phyloP scores from a whole-genome alignment of 2,113 vertebrate species.

The Psephotus haematonotus region DNA sequence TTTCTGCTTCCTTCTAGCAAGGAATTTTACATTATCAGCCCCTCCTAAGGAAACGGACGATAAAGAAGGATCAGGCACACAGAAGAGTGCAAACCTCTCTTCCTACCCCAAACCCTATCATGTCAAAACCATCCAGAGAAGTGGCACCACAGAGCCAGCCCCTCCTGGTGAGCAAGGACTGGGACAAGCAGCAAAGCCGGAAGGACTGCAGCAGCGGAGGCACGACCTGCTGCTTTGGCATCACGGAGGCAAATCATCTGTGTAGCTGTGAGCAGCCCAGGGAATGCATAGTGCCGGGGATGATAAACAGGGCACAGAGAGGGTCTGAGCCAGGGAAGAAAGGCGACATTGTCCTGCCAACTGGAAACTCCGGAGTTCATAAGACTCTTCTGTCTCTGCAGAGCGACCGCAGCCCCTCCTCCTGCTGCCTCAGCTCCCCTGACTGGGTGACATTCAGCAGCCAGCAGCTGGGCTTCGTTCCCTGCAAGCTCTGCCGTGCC shows the following conservation, averaged over 20 bases:
- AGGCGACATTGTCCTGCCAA: conserved; percentile 58
- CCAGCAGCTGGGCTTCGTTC: neutral
- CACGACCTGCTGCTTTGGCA: neutral
- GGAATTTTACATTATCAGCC: neutral
- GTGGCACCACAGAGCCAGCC: neutral
- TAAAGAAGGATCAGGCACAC: neutral
- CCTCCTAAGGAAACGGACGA: neutral
- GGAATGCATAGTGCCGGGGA: neutral
- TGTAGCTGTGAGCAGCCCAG: neutral
- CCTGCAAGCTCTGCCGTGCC: neutral
- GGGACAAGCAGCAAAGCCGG: neutral
- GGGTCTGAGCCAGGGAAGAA: conserved; percentile 60
- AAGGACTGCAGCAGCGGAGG: neutral
- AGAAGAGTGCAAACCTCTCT: neutral
- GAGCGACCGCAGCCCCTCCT: neutral
- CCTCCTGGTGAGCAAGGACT: neutral
- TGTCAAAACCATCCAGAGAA: accelerated
- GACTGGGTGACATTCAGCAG: conserved; percentile 5
- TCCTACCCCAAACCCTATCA: neutral
- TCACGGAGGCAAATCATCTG: conserved; percentile 19
- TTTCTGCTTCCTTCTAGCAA: neutral
- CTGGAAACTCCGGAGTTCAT: conserved; percentile 19
- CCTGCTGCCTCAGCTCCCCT: neutral
- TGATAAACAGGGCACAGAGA: conserved; percentile 39
- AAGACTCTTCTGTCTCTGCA: conserved; percentile 41